Conservation (phyloP, 2,888 invertebrate species). For the Cenopis cana region DNA sequence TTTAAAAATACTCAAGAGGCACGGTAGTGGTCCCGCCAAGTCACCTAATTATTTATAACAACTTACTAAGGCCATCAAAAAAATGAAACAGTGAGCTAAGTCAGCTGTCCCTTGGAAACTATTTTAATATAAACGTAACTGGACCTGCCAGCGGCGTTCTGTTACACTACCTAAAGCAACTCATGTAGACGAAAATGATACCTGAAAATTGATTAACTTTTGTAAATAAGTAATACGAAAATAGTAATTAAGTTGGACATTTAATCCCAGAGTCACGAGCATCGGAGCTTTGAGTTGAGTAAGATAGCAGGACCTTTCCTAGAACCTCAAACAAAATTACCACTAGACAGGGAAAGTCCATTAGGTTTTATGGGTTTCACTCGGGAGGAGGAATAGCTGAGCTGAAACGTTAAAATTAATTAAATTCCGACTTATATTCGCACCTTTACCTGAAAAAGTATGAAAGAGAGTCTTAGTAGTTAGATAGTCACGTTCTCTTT, state of each 20-base stretch:
- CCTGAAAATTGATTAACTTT: not conserved
- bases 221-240: constrained; percentile 11
- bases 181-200: not conserved
- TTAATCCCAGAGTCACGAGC: constrained; percentile 47
- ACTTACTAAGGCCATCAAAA: no score
- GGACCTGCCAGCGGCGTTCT: no score
- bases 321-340: constrained; percentile 73
- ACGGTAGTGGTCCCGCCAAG: no score
- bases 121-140: no score
- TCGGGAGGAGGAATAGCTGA: constrained; percentile 74
- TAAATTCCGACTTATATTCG: constrained; percentile 70
- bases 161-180: no score
- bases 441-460: constrained; percentile 65
- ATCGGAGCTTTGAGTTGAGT: constrained; percentile 60
- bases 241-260: constrained; percentile 14
- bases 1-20: no score
- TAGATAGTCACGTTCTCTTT: constrained; percentile 2
- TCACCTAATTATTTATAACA: no score
- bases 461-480: not conserved
- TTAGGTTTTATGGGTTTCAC: constrained; percentile 80
- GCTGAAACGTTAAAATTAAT: constrained; percentile 77
- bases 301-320: constrained; percentile 66
- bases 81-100: no score
- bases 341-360: constrained; percentile 82
- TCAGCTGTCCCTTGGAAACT: no score